These are phyloP conservation scores for Oryzias melastigma DNA, from an alignment of 2,113 vertebrate genomes.

Conservation along the genomic window DNA sequence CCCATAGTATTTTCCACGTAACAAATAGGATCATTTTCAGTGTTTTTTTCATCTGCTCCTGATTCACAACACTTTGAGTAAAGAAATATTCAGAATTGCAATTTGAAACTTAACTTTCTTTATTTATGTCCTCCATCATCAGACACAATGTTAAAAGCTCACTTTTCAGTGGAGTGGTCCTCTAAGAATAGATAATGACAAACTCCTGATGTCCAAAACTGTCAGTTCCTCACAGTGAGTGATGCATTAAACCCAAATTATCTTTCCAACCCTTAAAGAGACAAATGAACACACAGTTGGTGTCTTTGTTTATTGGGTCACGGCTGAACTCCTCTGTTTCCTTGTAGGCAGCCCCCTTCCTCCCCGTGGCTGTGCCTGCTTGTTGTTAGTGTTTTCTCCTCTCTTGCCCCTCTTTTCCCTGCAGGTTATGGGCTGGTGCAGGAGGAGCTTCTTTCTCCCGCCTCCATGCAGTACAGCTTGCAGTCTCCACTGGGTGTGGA, in stretches of 20 bases:
- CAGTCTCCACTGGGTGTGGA: slow-evolving; percentile 92
- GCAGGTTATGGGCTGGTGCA: slow-evolving; percentile 95
- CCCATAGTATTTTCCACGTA: no score
- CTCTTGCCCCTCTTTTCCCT: slow-evolving; percentile 69
- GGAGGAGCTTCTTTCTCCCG: slow-evolving; percentile 96
- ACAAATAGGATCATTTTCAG: no score
- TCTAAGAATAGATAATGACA: no score
- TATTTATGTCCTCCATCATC: no score
- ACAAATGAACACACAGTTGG: not conserved
- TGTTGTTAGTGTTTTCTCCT: slow-evolving; percentile 74
- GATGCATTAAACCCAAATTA: slow-evolving; percentile 14
- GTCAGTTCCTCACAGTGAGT: not conserved
- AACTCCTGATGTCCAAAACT: not conserved
- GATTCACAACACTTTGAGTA: no score
- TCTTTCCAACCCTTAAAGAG: not conserved
- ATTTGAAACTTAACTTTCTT: no score
- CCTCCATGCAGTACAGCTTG: slow-evolving; percentile 94
- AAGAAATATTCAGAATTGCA: no score
- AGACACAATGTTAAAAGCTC: no score
- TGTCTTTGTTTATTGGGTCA: slow-evolving; percentile 58
- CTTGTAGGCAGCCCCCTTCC: slow-evolving; percentile 22
- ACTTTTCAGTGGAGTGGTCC: no score
- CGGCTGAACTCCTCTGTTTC: slow-evolving; percentile 55
- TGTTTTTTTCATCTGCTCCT: no score
- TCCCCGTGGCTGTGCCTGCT: slow-evolving; percentile 60